phyloP scores from a whole-genome alignment of 2,113 vertebrate genomes.

The Stercorarius parasiticus region DNA sequence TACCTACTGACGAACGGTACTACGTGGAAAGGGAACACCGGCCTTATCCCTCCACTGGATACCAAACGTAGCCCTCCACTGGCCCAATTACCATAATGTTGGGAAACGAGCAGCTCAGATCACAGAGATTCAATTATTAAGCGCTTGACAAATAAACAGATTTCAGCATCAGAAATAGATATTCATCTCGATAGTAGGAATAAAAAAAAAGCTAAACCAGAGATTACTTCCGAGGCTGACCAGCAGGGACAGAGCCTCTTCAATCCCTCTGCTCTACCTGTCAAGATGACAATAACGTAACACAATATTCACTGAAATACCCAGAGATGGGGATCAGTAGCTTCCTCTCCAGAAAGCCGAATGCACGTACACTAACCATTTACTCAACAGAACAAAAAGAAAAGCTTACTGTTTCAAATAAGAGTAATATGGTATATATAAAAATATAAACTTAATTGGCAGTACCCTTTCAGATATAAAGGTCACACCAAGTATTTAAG shows the following conservation, averaged over 20 bases:
- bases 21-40: background rate
- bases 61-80: background rate
- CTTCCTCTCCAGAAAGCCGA: background rate
- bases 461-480: background rate
- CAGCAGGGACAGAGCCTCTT: background rate
- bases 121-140: background rate
- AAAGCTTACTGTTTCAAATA: background rate
- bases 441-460: background rate
- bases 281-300: background rate
- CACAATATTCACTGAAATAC: background rate
- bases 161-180: background rate
- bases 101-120: background rate
- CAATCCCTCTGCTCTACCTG: background rate
- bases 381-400: background rate
- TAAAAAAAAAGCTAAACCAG: background rate
- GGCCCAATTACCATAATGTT: fast-evolving
- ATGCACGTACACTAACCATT: background rate
- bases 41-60: background rate
- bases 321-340: background rate
- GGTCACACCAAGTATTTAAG: background rate
- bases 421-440: fast-evolving
- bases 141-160: background rate
- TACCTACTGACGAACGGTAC: background rate
- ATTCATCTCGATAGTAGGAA: background rate
- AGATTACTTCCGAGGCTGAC: background rate